Base-by-base conservation (phyloP, 2,888 invertebrate species). In the Operophtera brumata region DNA sequence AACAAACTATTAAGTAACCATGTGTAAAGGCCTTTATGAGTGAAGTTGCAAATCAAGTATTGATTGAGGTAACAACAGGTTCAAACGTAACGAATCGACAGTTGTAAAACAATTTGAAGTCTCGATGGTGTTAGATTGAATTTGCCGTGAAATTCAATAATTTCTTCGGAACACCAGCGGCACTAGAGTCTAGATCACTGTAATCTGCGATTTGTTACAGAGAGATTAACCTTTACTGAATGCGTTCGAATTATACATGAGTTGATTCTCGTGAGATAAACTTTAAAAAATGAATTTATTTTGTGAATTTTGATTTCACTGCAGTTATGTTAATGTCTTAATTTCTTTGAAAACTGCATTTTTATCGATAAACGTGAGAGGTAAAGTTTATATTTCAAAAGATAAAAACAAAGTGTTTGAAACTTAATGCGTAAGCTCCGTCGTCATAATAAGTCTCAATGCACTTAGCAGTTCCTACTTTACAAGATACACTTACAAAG, bases 91-190 rank as follows among this genome's bases (percentile, higher is more conserved):
- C 77, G 74, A 83, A 82, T 86, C 59, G 75, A 62, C 57, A 66
- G 72, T 71, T 70, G 75, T 82, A 78, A 84, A 74, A 70, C 68
- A 68, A 72, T 73, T 72, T 68, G 74, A 67, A 70, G 6, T 26
- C 32, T 48, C 12, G 14, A 76, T 78, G 77, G 79, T 77, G 77
- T 80, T 82, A 76, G 74, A 77, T 78, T 66, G 69, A 75, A 82
- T 83, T 76, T 70, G 70, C 80, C 82, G 83, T 87, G 77, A 82
- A 87, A 87, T 87, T 81, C 73, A 84, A 84, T 86, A 86, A 87
- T 82, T 71, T 75, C 72, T 71, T 80, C 77, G 78, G 80, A 86
- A 87, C 81, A 85, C 85, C 86, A 73, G 87, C 87, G 85, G 87
- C 87, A 84, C 78, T 80, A 77, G 77, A 77, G 75, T 76, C 76